Conservation (phyloP, 2,113 vertebrate species). For the Gadus chalcogrammus region DNA sequence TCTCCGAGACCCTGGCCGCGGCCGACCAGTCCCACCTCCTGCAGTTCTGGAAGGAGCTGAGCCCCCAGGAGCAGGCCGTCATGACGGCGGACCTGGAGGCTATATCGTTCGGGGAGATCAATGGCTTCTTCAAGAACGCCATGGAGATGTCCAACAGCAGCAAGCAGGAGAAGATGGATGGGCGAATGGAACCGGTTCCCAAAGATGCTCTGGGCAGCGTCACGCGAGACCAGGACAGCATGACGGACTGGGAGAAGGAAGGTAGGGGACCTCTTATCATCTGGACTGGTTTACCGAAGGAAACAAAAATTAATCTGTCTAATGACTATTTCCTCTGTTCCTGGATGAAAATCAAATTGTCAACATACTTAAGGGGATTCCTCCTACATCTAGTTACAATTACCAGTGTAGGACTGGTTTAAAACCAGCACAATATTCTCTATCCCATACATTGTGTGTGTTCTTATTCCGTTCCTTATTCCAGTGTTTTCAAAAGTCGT, state of each 20-base stretch:
- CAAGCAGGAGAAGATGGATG: conserved; percentile 76
- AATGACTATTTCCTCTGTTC: no score
- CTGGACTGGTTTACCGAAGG: no score
- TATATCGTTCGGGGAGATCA: conserved; percentile 83
- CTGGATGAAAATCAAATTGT: no score
- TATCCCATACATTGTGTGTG: no score
- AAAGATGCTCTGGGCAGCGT: conserved; percentile 85
- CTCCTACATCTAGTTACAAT: no score
- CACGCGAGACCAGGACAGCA: conserved; percentile 74
- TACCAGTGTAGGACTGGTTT: no score
- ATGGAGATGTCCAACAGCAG: conserved; percentile 63
- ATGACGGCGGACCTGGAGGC: conserved; percentile 72
- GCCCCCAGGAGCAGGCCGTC: conserved; percentile 60
- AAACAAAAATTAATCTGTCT: no score
- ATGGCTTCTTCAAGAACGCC: conserved; percentile 79
- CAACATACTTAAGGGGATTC: no score
- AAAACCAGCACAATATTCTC: no score
- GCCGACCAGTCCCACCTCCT: conserved; percentile 83
- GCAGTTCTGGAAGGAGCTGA: conserved; percentile 81
- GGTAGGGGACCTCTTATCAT: background rate
- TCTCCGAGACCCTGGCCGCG: conserved; percentile 61
- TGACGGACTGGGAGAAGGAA: conserved; percentile 80
- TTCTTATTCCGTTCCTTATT: background rate
- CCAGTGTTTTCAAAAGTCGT: background rate
- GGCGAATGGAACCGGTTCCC: conserved; percentile 85